A percentile compares a stretch with the other conserved stretches of the same genome.
Evolutionary conservation across 2,113 vertebrate genomes (phyloP).

Genomic region (Neogale vison): DNA sequence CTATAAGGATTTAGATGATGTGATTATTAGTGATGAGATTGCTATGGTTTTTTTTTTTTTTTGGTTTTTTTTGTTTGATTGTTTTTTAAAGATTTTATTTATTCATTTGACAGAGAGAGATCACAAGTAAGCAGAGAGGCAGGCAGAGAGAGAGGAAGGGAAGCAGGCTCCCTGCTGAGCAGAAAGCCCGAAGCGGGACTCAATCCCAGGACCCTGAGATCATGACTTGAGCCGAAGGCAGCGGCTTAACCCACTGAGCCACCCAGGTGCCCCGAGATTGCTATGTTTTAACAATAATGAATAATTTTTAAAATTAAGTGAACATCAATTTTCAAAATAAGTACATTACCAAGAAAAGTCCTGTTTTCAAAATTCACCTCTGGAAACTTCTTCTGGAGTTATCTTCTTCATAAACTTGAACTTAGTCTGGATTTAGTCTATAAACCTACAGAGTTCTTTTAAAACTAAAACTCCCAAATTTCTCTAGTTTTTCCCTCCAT

Average conservation of each 20-base stretch:
- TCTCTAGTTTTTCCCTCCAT: neutral
- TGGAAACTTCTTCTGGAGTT: neutral
- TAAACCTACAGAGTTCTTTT: neutral
- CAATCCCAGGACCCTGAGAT: no score
- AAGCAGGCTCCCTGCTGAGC: no score
- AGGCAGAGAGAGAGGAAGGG: no score
- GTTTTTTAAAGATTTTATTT: no score
- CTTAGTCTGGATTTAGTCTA: neutral
- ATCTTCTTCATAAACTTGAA: neutral
- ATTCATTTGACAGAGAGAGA: no score
- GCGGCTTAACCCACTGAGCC: no score
- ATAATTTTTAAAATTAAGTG: neutral
- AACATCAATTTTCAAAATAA: neutral
- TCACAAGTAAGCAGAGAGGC: no score
- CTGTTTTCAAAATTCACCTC: constrained; percentile 1
- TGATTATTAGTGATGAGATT: neutral
- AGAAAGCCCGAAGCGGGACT: no score
- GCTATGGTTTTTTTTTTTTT: no score
- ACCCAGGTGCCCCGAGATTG: no score
- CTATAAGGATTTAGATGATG: neutral
- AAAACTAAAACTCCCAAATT: neutral
- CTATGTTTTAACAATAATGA: neutral
- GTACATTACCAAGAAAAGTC: neutral
- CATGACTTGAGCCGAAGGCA: no score
- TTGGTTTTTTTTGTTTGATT: no score